Evolutionary conservation across 2,888 invertebrate genomes (phyloP).

Genomic region (Hoplodrina blanda): DNA sequence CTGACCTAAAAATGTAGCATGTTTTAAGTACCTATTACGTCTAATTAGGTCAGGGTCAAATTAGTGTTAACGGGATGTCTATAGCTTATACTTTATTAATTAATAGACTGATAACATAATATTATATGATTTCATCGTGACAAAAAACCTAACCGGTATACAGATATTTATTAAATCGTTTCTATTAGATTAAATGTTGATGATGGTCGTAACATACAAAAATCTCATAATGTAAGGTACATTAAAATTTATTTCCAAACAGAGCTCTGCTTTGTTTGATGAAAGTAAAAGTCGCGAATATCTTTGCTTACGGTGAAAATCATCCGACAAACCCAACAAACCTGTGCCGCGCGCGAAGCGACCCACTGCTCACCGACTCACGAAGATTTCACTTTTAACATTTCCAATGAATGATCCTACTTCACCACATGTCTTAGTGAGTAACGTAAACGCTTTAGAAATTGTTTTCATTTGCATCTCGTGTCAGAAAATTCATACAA

Average conservation of each 20-base stretch:
- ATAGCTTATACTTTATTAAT: constrained; percentile 5
- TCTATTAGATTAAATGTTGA: neutral
- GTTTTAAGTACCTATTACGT: neutral
- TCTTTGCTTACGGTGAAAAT: constrained; percentile 81
- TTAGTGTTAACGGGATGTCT: constrained; percentile 1
- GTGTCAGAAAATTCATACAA: constrained; percentile 48
- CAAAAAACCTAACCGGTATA: neutral
- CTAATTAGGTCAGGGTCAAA: constrained; percentile 39
- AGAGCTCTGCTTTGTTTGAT: constrained; percentile 74
- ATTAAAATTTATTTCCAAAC: constrained; percentile 48
- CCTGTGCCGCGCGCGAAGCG: constrained; percentile 80
- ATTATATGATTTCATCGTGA: neutral
- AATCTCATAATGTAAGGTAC: neutral
- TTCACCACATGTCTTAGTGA: constrained; percentile 41
- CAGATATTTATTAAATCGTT: neutral
- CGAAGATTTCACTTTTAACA: constrained; percentile 88
- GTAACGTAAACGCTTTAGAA: neutral
- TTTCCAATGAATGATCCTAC: constrained; percentile 75
- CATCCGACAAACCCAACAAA: constrained; percentile 84
- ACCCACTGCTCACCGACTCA: constrained; percentile 83
- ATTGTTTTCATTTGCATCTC: constrained; percentile 44
- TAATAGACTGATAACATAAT: constrained; percentile 21
- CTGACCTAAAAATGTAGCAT: constrained; percentile 8
- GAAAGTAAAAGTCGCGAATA: constrained; percentile 87
- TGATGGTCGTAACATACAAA: neutral